Evolutionary conservation across 2,113 vertebrate species (phyloP), one percentile per base, ranked within the genome.

Genomic region (Burhinus bistriatus): DNA sequence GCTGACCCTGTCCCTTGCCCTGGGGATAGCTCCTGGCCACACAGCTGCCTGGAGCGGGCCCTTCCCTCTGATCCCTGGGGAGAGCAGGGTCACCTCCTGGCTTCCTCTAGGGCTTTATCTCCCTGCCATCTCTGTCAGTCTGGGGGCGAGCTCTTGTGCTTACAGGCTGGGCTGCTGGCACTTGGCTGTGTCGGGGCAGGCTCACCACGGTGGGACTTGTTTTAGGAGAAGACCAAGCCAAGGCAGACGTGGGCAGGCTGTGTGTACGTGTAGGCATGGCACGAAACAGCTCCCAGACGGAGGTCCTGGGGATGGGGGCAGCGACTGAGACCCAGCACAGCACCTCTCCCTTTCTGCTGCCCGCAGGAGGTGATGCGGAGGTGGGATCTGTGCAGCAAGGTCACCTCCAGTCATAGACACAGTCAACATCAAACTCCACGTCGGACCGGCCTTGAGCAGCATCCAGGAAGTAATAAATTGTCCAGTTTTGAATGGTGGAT

Each of bases 401-500:
- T 87, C 85, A 49, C 23, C 64, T 44, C 34, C 64, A 88, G 32
- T 45, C 80, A 68, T 2, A 86, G 81, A 66, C 69, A 82, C 1
- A 0, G 45, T 23, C 76, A 59, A 10, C 90, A 83, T 42, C 72
- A 45, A 91, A 62, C 79, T 62, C 36, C 57, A 40, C 5, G 1
- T 29, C 0, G 0, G 12, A 18, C 57, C 0, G 4, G 38, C 84
- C 84, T 94, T 81, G 84, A 93, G 87, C 54, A 61, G 75, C 89
- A 83, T 86, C 89, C 79, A 94, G 95, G 85, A 95, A 79, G 92
- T 44, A 77, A 97, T 95, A 89, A 97, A 95, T 89, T 65, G 59
- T 71, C 93, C 83, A 5, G 40, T 73, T 95, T 91, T 86, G 80
- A 93, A 86, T 93, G 80, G 85, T 58, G 82, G 90, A 83, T 64